Percentiles rank a stretch among this genome's conserved stretches.
Conservation (phyloP, 2,888 invertebrate genomes). For the Laothoe populi region DNA sequence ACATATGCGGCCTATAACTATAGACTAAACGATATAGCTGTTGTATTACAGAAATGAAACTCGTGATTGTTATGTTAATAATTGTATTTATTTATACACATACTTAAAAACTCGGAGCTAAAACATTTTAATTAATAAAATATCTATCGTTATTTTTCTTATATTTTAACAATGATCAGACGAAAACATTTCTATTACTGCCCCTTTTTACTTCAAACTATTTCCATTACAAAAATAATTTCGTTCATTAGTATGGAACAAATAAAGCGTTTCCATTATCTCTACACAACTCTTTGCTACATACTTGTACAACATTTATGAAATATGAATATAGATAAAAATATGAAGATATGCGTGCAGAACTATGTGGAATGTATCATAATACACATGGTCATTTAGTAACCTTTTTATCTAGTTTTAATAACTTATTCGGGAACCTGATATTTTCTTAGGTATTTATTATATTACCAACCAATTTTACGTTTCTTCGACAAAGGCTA, state of each 20-base stretch:
- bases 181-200: slow-evolving; percentile 48
- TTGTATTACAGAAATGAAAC: slow-evolving; percentile 34
- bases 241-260: slow-evolving; percentile 53
- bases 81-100: slow-evolving; percentile 70
- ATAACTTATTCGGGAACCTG: not conserved
- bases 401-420: slow-evolving; percentile 1
- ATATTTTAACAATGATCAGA: slow-evolving; percentile 64
- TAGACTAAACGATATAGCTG: too few relatives aligned
- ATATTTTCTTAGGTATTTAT: too few relatives aligned
- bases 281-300: slow-evolving; percentile 20
- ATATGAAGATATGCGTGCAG: slow-evolving; percentile 11
- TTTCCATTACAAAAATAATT: slow-evolving; percentile 78
- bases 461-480: too few relatives aligned
- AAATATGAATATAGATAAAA: slow-evolving; percentile 30
- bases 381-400: not conserved
- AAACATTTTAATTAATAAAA: slow-evolving; percentile 73
- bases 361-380: slow-evolving; percentile 13
- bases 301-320: slow-evolving; percentile 17
- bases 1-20: too few relatives aligned
- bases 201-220: slow-evolving; percentile 52
- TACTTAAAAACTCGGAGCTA: slow-evolving; percentile 79
- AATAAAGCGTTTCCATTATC: slow-evolving; percentile 39
- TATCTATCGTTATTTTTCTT: slow-evolving; percentile 64
- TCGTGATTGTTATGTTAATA: slow-evolving; percentile 59
- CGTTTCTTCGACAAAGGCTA: too few relatives aligned